Conservation (phyloP, 1,140 invertebrate species). For the Diabrotica undecimpunctata region DNA sequence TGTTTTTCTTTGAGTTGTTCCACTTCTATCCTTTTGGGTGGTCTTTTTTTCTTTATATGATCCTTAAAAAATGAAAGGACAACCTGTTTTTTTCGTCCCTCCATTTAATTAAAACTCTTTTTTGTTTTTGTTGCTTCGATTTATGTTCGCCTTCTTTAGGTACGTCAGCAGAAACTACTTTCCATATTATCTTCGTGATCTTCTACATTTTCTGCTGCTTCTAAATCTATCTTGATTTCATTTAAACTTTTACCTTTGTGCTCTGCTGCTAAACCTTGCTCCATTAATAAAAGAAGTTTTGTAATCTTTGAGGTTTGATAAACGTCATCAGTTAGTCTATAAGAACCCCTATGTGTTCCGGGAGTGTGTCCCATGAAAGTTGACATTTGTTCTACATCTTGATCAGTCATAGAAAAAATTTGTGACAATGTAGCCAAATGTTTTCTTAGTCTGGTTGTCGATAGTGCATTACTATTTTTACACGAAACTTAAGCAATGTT, state of each 20-base stretch:
- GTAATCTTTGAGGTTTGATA: constrained; percentile 39
- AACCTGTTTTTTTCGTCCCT: constrained; percentile 24
- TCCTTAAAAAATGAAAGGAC: constrained; percentile 28
- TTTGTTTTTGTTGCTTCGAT: constrained; percentile 3
- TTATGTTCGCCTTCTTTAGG: neutral
- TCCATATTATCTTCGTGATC: neutral
- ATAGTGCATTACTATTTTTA: constrained; percentile 35
- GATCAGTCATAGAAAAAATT: constrained; percentile 39
- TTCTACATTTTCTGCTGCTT: constrained; percentile 20
- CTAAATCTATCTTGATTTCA: constrained; percentile 39
- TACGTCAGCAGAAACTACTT: neutral
- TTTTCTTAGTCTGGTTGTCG: constrained; percentile 39
- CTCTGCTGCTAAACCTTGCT: constrained; percentile 38
- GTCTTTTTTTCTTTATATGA: constrained; percentile 33
- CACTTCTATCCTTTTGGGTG: constrained; percentile 31
- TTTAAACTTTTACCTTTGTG: constrained; percentile 40
- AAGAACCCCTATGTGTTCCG: constrained; percentile 22
- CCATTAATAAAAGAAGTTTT: constrained; percentile 41
- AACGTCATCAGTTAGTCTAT: constrained; percentile 34
- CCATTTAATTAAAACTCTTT: constrained; percentile 10
- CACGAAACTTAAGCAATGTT: constrained; percentile 21
- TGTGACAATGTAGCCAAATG: constrained; percentile 43
- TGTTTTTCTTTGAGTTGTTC: constrained; percentile 17
- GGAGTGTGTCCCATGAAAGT: constrained; percentile 40
- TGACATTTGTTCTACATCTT: constrained; percentile 39